A percentile compares a stretch with the other conserved stretches of the same genome.
Conservation (phyloP, 2,113 vertebrate species). For the Mola mola region DNA sequence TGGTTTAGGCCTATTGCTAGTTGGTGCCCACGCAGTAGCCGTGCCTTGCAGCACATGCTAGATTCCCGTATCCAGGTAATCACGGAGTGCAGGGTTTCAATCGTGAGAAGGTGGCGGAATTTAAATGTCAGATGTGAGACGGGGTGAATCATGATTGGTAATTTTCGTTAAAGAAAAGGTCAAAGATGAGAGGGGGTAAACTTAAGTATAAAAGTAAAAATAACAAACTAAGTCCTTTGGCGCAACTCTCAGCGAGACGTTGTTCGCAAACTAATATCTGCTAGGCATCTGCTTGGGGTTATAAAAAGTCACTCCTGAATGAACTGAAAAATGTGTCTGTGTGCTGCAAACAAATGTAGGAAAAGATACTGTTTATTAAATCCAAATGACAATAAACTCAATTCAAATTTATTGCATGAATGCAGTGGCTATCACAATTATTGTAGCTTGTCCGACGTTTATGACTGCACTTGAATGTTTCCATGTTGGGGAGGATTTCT, state of each 20-base stretch:
- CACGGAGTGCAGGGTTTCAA: constrained; percentile 15
- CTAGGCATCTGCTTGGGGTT: neutral
- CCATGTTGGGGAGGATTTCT: too few species aligned
- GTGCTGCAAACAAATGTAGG: too few species aligned
- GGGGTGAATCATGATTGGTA: constrained; percentile 50
- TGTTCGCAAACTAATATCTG: neutral
- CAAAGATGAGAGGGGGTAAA: constrained; percentile 3
- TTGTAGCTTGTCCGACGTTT: too few species aligned
- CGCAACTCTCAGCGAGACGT: neutral
- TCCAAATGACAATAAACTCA: too few species aligned
- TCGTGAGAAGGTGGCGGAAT: constrained; percentile 32
- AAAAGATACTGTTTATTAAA: too few species aligned
- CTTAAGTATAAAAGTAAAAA: too few species aligned
- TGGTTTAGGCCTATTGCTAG: neutral
- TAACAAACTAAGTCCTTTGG: neutral
- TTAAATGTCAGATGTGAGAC: constrained; percentile 56
- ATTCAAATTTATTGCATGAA: too few species aligned
- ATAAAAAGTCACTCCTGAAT: neutral
- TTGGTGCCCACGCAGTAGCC: constrained; percentile 20
- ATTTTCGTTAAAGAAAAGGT: constrained; percentile 40
- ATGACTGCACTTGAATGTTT: too few species aligned
- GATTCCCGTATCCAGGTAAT: constrained; percentile 24
- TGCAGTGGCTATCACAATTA: too few species aligned
- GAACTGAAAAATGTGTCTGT: constrained; percentile 4
- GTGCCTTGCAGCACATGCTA: constrained; percentile 1